These are phyloP conservation scores for Macroteleia sp. DNA, from an alignment of 2,888 invertebrate species.

Conservation along the genomic window DNA sequence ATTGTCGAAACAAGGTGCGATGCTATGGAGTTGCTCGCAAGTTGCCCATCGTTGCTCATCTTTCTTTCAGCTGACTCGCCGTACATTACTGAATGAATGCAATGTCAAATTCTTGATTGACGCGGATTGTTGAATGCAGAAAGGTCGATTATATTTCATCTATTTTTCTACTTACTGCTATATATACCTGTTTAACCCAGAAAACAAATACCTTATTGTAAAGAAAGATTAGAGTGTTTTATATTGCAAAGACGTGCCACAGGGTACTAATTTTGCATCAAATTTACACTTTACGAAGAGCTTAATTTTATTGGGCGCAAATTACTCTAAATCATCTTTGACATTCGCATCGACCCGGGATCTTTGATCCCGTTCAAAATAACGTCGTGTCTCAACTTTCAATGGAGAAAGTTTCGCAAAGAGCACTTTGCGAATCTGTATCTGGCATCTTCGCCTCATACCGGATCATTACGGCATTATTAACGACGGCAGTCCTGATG, in stretches of 20 bases:
- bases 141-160: no score
- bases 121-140: background rate
- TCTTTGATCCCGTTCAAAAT: slow-evolving; percentile 47
- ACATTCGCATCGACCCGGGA: slow-evolving; percentile 30
- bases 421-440: slow-evolving; percentile 47
- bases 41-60: slow-evolving; percentile 19
- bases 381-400: slow-evolving; percentile 47
- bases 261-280: no score
- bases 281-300: slow-evolving; percentile 24
- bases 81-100: background rate
- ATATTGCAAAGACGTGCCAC: no score
- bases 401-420: slow-evolving; percentile 55
- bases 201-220: no score
- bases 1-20: slow-evolving; percentile 33
- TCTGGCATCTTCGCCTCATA: slow-evolving; percentile 33
- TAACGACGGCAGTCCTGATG: slow-evolving; percentile 46
- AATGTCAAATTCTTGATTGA: background rate
- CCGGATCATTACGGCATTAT: slow-evolving; percentile 56
- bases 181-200: no score
- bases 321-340: slow-evolving; percentile 56
- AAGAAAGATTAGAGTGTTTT: no score
- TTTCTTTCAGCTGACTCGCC: background rate
- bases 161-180: no score
- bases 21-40: slow-evolving; percentile 22
- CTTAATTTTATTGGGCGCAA: slow-evolving; percentile 41